Base-by-base conservation (phyloP, 2,888 invertebrate genomes). In the Agrotis segetum region DNA sequence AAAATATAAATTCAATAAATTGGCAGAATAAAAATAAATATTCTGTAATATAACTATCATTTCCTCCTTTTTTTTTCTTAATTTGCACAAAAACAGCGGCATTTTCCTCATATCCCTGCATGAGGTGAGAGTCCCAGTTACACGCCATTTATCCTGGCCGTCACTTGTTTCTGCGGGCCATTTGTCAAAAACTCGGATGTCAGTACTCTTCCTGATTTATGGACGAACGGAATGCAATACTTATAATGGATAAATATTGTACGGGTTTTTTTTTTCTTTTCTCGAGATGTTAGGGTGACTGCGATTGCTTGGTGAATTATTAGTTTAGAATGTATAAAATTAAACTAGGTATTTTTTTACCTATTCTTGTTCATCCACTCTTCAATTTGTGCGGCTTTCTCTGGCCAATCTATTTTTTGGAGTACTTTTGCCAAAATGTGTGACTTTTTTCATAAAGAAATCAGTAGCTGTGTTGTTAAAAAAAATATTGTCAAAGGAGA, bases 191-290 rank as follows among this genome's bases (percentile, higher is more conserved):
- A 90, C 93, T 91, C 92, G 92, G 93, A 92, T 95, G 95, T 95
- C 95, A 92, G 88, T 92, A 86, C 90, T 89, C 88, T 81, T 87
- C 79, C 91, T 95, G 95, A 96, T 96, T 95, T 95, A 95, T 95
- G 89, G 87, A 87, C 81, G 74, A 80, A 85, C 82, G 86, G 86
- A 93, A 91, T 91, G 91, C 93, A 95, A 96, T 95, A 92, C 92
- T 90, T 92, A 92, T 95, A 95, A 96, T 95, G 95, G 95, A 95
- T 94, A 95, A 94, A 95, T 95, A 95, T 94, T 94, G 93, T 94
- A 91, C 90, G 89, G 90, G 92, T 92, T 93, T 78, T 77, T 93
- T 77, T 93, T 93, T 6, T 34, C n/a, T 29, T 91, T 3, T 6
- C 86, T 87, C 82, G 77, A 77, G 61, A 67, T 63, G 44, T 0